These are phyloP conservation scores for Melinaea menophilus DNA, from an alignment of 2,888 invertebrate genomes.

Conservation along the genomic window DNA sequence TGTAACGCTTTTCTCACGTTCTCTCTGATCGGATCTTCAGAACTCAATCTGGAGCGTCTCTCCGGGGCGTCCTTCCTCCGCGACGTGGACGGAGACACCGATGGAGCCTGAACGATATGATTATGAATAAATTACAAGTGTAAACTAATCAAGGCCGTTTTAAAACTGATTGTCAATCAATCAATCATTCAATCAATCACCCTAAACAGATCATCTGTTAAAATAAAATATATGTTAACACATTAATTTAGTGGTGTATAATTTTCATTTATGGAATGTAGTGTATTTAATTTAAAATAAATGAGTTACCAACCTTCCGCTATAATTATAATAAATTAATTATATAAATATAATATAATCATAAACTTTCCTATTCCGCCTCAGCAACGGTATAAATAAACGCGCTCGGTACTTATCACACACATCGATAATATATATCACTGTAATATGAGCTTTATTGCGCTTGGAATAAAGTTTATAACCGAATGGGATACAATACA, in stretches of 20 bases:
- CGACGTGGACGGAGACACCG: constrained; percentile 60
- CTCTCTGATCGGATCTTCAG: constrained; percentile 84
- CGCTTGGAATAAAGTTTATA: neutral
- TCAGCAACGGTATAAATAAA: constrained; percentile 8
- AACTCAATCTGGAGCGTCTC: constrained; percentile 52
- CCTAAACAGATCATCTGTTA: constrained; percentile 8
- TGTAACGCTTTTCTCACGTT: constrained; percentile 89
- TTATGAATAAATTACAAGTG: constrained; percentile 50
- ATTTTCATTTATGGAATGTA: neutral
- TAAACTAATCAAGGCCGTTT: constrained; percentile 58
- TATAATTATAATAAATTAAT: neutral
- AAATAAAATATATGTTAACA: neutral
- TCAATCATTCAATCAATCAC: constrained; percentile 2
- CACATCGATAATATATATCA: constrained; percentile 2
- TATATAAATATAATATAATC: neutral
- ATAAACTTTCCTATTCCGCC: neutral
- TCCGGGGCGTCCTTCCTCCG: constrained; percentile 60
- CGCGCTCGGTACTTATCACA: neutral
- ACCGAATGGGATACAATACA: neutral
- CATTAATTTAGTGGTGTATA: neutral
- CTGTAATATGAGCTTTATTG: neutral
- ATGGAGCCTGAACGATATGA: constrained; percentile 42
- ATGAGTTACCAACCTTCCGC: neutral
- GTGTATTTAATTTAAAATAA: neutral
- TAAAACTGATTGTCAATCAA: constrained; percentile 14